Evolutionary conservation across 2,113 vertebrate genomes (phyloP).

Genomic region (Thamnaconus septentrionalis): DNA sequence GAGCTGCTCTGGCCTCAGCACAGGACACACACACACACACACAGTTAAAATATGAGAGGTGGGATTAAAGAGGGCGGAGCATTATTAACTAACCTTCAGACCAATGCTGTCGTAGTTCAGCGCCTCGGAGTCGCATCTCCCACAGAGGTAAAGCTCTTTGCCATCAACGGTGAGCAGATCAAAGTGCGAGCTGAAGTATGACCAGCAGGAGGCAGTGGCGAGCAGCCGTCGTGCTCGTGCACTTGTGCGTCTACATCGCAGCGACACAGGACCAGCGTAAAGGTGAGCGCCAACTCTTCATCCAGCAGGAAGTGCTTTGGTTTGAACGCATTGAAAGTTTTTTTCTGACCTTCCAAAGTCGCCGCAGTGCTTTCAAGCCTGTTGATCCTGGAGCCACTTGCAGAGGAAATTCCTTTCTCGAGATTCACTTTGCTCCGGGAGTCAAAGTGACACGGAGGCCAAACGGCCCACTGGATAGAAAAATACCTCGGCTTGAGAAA

Average conservation of each 20-base stretch:
- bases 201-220: slow-evolving; percentile 31
- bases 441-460: neutral
- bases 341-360: no score
- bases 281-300: slow-evolving; percentile 54
- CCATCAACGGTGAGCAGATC: no score
- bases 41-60: no score
- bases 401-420: slow-evolving; percentile 56
- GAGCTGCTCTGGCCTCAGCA: slow-evolving; percentile 37
- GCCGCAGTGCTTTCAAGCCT: neutral
- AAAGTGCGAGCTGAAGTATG: neutral
- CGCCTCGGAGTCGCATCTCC: no score
- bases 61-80: no score
- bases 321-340: no score
- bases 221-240: slow-evolving; percentile 42
- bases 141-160: no score
- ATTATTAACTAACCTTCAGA: no score
- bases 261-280: slow-evolving; percentile 59
- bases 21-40: slow-evolving; percentile 20
- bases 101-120: no score
- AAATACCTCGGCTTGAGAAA: neutral
- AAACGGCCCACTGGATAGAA: neutral
- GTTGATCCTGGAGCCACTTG: slow-evolving; percentile 12
- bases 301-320: no score
- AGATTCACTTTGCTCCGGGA: slow-evolving; percentile 2
- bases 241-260: slow-evolving; percentile 50